These are phyloP conservation scores for Mnemiopsis leidyi DNA, from an alignment of 37 sponge, comb jelly and placozoan species.

Conservation along the genomic window DNA sequence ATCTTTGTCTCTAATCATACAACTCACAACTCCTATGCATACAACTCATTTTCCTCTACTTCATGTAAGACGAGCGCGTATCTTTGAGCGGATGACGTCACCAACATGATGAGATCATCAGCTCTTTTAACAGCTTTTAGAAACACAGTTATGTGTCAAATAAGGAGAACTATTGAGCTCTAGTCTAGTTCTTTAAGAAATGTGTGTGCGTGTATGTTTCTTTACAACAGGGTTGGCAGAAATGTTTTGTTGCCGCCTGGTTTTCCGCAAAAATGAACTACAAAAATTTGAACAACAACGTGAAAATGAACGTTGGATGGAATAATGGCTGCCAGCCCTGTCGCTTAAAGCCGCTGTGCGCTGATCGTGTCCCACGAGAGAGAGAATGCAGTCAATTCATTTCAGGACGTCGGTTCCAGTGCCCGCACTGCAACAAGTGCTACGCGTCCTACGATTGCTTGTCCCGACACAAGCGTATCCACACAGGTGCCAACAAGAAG, in stretches of 20 bases:
- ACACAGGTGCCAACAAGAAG: conserved; percentile 64
- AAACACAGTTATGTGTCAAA: not conserved
- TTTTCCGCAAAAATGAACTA: not conserved
- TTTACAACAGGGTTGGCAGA: not conserved
- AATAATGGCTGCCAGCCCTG: not conserved
- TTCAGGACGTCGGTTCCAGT: conserved; percentile 61
- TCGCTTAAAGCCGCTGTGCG: not conserved
- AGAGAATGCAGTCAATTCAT: not conserved
- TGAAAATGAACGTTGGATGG: not conserved
- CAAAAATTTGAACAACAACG: not conserved
- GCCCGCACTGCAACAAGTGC: conserved; percentile 63
- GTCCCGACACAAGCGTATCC: conserved; percentile 62
- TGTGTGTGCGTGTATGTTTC: not conserved
- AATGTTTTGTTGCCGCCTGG: not conserved
- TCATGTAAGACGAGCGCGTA: not conserved
- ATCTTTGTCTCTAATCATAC: not conserved
- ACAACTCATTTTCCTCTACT: not conserved
- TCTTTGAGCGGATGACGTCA: not conserved
- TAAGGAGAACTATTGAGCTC: not conserved
- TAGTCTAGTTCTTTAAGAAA: not conserved
- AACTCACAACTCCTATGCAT: not conserved
- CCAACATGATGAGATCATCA: not conserved
- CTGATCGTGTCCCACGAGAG: not conserved
- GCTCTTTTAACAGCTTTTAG: not conserved
- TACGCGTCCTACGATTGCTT: conserved; percentile 57